These are phyloP conservation scores for Hypsibius dujardini DNA, from an alignment of 1,140 invertebrate species.

Conservation along the genomic window DNA sequence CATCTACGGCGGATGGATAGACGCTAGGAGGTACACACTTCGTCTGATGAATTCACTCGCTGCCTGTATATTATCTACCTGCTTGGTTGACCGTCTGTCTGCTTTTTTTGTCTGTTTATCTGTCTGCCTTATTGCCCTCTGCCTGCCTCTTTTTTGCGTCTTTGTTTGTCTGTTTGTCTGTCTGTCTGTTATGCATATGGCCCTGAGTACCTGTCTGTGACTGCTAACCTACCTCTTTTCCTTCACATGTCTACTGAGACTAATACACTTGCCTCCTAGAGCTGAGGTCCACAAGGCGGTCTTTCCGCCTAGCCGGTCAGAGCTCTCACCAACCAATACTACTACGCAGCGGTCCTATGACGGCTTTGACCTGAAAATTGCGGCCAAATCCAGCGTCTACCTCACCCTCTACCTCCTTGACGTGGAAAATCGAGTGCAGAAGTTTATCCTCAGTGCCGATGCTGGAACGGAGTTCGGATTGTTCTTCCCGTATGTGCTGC, in stretches of 20 bases:
- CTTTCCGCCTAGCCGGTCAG: neutral
- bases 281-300: neutral
- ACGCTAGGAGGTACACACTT: neutral
- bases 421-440: neutral
- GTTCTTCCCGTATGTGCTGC: neutral
- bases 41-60: too few relatives aligned
- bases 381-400: slow-evolving; percentile 9
- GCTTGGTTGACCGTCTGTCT: too few relatives aligned
- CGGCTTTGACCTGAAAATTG: slow-evolving; percentile 1
- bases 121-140: too few relatives aligned
- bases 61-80: too few relatives aligned
- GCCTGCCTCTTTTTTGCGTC: too few relatives aligned
- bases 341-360: neutral
- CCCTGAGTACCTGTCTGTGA: too few relatives aligned
- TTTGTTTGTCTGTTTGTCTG: too few relatives aligned
- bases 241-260: too few relatives aligned
- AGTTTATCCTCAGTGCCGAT: slow-evolving; percentile 6
- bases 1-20: slow-evolving; percentile 12
- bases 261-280: neutral
- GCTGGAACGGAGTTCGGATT: neutral
- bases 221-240: too few relatives aligned
- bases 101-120: too few relatives aligned
- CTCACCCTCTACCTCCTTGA: neutral
- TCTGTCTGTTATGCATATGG: too few relatives aligned
- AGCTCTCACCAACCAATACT: neutral